Percentiles rank a stretch among this genome's conserved stretches.
These are phyloP conservation scores for Hycleus phaleratus DNA, from an alignment of 1,140 invertebrate genomes.

Conservation along the genomic window DNA sequence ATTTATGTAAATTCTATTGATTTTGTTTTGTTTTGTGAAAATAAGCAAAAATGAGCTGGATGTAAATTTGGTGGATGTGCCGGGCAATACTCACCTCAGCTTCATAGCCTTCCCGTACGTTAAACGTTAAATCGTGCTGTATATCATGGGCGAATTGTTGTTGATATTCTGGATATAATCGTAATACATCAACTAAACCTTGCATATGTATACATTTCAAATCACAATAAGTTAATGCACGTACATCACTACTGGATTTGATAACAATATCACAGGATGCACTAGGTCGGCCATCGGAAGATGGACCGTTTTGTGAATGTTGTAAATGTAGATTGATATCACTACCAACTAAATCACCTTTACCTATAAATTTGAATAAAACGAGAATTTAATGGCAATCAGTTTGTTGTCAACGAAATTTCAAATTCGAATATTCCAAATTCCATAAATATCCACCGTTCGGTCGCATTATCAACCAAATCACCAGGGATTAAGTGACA, in stretches of 20 bases:
- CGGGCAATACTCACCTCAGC: conserved; percentile 53
- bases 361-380: conserved; percentile 54
- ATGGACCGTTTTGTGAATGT: conserved; percentile 45
- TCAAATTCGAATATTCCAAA: not conserved
- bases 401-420: too few relatives aligned
- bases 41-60: too few relatives aligned
- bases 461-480: not conserved
- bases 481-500: too few relatives aligned
- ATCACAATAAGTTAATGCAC: conserved; percentile 90
- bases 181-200: conserved; percentile 81
- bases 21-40: too few relatives aligned
- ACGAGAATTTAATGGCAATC: not conserved
- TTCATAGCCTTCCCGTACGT: conserved; percentile 87
- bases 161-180: conserved; percentile 89
- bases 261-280: conserved; percentile 66
- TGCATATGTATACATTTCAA: conserved; percentile 89
- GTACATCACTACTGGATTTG: conserved; percentile 88
- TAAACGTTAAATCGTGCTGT: conserved; percentile 92
- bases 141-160: conserved; percentile 89
- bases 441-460: not conserved
- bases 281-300: conserved; percentile 41
- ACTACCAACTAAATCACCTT: conserved; percentile 92
- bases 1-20: too few relatives aligned
- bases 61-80: too few relatives aligned
- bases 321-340: conserved; percentile 79